Conservation (phyloP, 2,888 invertebrate species). For the Halictus ligatus region DNA sequence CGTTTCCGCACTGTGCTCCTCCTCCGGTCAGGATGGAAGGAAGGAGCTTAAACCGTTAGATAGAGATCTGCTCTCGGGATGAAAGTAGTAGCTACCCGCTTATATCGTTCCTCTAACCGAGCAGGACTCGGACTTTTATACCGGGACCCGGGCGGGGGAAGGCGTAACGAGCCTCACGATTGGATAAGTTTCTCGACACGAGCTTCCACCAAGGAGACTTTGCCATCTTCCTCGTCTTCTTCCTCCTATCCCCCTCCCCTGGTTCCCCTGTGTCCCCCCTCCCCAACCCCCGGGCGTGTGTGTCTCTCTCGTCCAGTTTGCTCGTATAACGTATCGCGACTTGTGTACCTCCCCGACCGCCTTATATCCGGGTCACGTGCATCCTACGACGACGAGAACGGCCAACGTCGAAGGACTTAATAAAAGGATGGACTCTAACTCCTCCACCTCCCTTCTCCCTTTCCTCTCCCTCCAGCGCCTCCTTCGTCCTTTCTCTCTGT, state of each 20-base stretch:
- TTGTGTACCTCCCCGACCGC: slow-evolving; percentile 38
- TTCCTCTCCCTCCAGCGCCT: neutral
- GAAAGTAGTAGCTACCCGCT: slow-evolving; percentile 82
- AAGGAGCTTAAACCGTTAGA: slow-evolving; percentile 84
- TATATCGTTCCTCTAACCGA: slow-evolving; percentile 76
- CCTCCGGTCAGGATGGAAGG: slow-evolving; percentile 63
- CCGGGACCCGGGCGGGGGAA: slow-evolving; percentile 63
- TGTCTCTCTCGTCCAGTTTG: slow-evolving; percentile 53
- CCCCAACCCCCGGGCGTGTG: neutral
- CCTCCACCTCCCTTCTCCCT: neutral
- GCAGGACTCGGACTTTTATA: slow-evolving; percentile 80
- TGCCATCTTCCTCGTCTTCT: slow-evolving; percentile 42
- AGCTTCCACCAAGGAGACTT: slow-evolving; percentile 66
- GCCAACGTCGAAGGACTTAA: slow-evolving; percentile 51
- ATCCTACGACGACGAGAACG: slow-evolving; percentile 57
- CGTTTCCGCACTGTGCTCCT: slow-evolving; percentile 59
- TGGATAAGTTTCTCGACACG: slow-evolving; percentile 82
- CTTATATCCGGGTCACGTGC: slow-evolving; percentile 67
- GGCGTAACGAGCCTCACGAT: slow-evolving; percentile 83
- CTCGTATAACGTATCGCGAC: slow-evolving; percentile 61
- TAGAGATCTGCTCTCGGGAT: slow-evolving; percentile 83
- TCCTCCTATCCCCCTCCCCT: slow-evolving; percentile 36
- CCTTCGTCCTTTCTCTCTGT: neutral
- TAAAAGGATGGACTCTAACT: slow-evolving; percentile 35
- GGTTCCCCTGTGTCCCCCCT: neutral